Percentiles rank a stretch among this genome's conserved stretches.
phyloP scores from a whole-genome alignment of 1,140 invertebrate species.

The Ephestia elutella region DNA sequence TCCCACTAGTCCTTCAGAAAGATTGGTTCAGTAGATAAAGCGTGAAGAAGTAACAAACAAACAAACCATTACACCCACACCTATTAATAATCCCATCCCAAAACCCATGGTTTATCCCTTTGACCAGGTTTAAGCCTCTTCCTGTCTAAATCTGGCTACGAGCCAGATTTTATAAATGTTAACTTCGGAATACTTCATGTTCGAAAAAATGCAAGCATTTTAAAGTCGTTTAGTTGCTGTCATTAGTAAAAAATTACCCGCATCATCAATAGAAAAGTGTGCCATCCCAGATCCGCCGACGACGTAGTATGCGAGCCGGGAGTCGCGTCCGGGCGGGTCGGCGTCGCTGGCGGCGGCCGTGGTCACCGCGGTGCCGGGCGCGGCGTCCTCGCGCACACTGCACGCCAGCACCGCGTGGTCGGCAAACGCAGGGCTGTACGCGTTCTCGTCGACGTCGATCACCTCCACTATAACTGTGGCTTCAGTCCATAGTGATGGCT shows the following conservation, averaged over 20 bases:
- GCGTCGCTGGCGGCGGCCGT: constrained; percentile 85
- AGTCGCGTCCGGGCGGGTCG: constrained; percentile 85
- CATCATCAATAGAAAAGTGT: constrained; percentile 91
- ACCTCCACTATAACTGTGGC: constrained; percentile 89
- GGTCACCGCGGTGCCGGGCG: constrained; percentile 83
- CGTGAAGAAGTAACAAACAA: no score
- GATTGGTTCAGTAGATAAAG: no score
- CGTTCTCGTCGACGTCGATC: constrained; percentile 95
- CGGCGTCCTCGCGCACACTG: constrained; percentile 84
- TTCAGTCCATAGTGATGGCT: constrained; percentile 82
- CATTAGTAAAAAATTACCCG: constrained; percentile 79
- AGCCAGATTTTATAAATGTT: no score
- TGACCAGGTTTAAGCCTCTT: no score
- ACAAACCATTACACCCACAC: no score
- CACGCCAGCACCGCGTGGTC: constrained; percentile 84
- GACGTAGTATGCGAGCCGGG: constrained; percentile 89
- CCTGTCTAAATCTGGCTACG: no score
- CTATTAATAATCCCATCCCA: no score
- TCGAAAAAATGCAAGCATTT: no score
- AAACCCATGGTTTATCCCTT: no score
- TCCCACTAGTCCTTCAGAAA: no score
- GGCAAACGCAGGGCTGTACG: constrained; percentile 87
- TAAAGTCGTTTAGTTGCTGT: background rate
- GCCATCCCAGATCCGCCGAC: constrained; percentile 92
- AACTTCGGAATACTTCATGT: no score